phyloP scores from a whole-genome alignment of 2,888 invertebrate genomes.

The Drosophila melanosoma region DNA sequence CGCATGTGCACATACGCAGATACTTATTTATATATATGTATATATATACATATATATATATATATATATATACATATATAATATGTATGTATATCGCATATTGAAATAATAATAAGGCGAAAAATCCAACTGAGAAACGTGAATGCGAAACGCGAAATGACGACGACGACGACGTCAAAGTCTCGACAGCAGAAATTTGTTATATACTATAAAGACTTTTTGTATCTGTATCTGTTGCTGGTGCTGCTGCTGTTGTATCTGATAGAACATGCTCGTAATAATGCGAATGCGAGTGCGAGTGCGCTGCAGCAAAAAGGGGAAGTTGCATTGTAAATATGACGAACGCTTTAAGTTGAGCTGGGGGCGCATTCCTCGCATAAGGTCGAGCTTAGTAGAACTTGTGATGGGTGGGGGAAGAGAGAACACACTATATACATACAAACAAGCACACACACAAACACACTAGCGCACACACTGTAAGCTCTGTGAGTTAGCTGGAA shows the following conservation, averaged over 20 bases:
- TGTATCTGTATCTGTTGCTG: conserved; percentile 30
- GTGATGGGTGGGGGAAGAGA: background rate
- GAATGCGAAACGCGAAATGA: conserved; percentile 68
- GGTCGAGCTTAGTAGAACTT: conserved; percentile 61
- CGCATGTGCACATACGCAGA: conserved; percentile 58
- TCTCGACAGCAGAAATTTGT: conserved; percentile 71
- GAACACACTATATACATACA: conserved; percentile 16
- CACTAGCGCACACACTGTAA: conserved; percentile 10
- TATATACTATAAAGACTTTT: conserved; percentile 54
- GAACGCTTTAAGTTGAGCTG: conserved; percentile 64
- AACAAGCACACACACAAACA: conserved; percentile 7
- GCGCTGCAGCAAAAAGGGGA: conserved; percentile 51
- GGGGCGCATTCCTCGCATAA: conserved; percentile 76
- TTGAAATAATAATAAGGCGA: conserved; percentile 80
- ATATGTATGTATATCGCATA: conserved; percentile 51
- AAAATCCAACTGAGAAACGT: conserved; percentile 76
- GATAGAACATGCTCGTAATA: conserved; percentile 70
- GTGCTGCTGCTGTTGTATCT: conserved; percentile 56
- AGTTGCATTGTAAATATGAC: conserved; percentile 64
- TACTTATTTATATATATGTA: conserved; percentile 34
- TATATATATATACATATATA: conserved; percentile 14
- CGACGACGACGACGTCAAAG: conserved; percentile 65
- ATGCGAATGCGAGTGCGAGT: conserved; percentile 52
- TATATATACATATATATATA: conserved; percentile 16
- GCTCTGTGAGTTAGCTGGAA: conserved; percentile 47